Evolutionary conservation across 2,797 vertebrate genomes (phyloP).

Genomic region (Enteromius treurensis): DNA sequence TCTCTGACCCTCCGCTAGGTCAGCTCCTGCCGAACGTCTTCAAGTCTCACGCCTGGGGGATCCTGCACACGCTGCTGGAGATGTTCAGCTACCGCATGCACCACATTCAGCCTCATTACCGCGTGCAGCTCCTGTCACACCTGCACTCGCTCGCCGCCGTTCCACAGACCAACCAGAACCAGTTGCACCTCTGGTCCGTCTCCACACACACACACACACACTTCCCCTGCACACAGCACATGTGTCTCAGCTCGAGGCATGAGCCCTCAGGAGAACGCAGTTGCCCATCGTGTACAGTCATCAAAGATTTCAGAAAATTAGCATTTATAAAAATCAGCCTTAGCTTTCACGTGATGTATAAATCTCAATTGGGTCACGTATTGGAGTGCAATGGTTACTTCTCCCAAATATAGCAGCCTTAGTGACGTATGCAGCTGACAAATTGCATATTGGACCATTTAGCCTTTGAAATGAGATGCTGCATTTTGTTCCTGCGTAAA

Average conservation of each 20-base stretch:
- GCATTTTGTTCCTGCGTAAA: no score
- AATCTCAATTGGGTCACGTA: no score
- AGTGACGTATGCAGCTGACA: no score
- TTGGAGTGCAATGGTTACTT: no score
- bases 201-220: not conserved
- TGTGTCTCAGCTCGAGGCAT: not conserved
- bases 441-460: no score
- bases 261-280: not conserved
- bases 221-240: no score
- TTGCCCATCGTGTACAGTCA: not conserved
- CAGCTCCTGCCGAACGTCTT: conserved; percentile 97
- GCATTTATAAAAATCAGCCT: no score
- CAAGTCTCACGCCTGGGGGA: conserved; percentile 96
- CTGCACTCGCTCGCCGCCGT: conserved; percentile 96
- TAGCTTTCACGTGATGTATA: no score
- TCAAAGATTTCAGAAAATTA: not conserved
- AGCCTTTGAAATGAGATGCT: no score
- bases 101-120: conserved; percentile 97
- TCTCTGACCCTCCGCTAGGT: conserved; percentile 73
- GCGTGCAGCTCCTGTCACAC: conserved; percentile 95
- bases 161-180: conserved; percentile 97
- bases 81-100: conserved; percentile 99
- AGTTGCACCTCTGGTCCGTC: conserved; percentile 95
- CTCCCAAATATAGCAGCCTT: no score
- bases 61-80: conserved; percentile 95